A percentile compares a stretch with the other conserved stretches of the same genome.
Conservation (phyloP, 1,140 invertebrate species). For the Drosophila tsacasi region DNA sequence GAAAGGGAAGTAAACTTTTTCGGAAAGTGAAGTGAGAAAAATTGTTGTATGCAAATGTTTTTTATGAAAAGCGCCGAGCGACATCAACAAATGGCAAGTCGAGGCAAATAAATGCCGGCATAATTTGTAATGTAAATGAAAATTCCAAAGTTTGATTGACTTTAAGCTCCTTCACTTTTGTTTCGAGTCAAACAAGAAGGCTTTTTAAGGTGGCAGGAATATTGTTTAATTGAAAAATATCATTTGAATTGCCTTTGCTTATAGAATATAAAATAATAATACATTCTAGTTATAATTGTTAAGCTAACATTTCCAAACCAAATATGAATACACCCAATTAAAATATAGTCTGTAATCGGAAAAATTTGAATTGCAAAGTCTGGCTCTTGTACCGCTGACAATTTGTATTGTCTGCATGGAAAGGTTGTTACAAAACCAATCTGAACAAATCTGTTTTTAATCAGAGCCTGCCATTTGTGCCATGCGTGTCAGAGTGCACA, state of each 20-base stretch:
- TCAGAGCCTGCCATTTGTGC: constrained; percentile 29
- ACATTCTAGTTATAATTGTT: too few relatives aligned
- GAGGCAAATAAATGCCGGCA: constrained; percentile 34
- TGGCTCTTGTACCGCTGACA: background rate
- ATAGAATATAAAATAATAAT: background rate
- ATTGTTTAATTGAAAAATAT: background rate
- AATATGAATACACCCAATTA: background rate
- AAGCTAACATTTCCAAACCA: too few relatives aligned
- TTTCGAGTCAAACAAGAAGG: constrained; percentile 13
- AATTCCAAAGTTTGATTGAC: constrained; percentile 76
- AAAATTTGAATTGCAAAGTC: constrained; percentile 21
- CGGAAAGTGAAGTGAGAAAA: constrained; percentile 37
- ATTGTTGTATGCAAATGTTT: constrained; percentile 46
- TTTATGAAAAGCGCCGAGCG: constrained; percentile 27
- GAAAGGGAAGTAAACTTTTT: constrained; percentile 29
- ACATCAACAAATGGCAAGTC: constrained; percentile 43
- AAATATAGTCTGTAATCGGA: background rate
- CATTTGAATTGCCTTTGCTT: background rate
- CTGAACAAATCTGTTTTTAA: constrained; percentile 57
- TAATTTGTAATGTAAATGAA: constrained; percentile 78
- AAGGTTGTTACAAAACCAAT: constrained; percentile 34
- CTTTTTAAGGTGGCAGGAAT: background rate
- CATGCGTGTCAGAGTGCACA: constrained; percentile 25
- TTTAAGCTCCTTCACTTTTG: constrained; percentile 22
- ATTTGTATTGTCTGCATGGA: constrained; percentile 16